phyloP scores from a whole-genome alignment of 1,140 invertebrate species.

The Ceratina australensis region DNA sequence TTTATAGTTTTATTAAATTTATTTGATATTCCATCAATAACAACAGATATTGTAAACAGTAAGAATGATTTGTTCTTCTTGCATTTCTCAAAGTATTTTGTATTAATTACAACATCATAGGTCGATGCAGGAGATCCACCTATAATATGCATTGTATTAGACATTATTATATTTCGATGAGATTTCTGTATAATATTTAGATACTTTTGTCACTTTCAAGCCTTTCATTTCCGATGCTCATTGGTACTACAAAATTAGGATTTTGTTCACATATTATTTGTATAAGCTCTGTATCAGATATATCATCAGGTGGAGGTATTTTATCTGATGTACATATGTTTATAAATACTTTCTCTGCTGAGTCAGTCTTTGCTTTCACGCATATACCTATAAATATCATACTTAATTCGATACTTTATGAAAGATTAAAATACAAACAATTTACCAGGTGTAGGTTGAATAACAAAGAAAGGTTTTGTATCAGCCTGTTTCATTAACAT shows the following conservation, averaged over 20 bases:
- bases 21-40: constrained; percentile 67
- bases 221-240: constrained; percentile 92
- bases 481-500: constrained; percentile 56
- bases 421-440: neutral
- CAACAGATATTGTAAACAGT: constrained; percentile 71
- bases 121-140: constrained; percentile 66
- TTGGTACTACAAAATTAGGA: constrained; percentile 88
- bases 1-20: constrained; percentile 71
- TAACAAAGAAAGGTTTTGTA: constrained; percentile 51
- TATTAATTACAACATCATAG: constrained; percentile 75
- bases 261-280: constrained; percentile 86
- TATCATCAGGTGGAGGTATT: constrained; percentile 89
- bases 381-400: constrained; percentile 86
- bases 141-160: constrained; percentile 39
- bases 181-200: neutral
- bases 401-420: neutral
- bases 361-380: constrained; percentile 87
- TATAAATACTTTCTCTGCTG: constrained; percentile 87
- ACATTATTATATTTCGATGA: neutral
- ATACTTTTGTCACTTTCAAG: constrained; percentile 86
- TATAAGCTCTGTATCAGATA: constrained; percentile 87
- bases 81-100: constrained; percentile 73
- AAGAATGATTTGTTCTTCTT: constrained; percentile 66
- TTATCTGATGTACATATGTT: constrained; percentile 89
- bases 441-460: constrained; percentile 68